Evolutionary conservation across 2,113 vertebrate species (phyloP).

Genomic region (Carollia perspicillata): DNA sequence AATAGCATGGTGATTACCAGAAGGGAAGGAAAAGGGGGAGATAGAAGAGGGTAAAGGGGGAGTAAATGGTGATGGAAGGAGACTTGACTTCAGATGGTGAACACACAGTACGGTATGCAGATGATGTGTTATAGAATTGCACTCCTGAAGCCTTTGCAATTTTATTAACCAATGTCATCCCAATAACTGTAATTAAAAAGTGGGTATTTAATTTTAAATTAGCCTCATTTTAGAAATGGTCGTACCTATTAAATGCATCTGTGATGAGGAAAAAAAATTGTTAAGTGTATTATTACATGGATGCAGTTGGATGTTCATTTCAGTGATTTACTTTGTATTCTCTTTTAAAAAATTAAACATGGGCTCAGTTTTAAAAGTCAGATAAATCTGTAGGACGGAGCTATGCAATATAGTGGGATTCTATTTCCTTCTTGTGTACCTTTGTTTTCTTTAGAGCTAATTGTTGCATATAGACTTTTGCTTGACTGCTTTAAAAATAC

Average conservation of each 20-base stretch:
- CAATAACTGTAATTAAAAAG: background rate
- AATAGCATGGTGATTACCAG: background rate
- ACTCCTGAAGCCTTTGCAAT: background rate
- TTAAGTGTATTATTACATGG: background rate
- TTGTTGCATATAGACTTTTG: background rate
- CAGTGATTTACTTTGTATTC: background rate
- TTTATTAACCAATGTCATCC: too few relatives aligned
- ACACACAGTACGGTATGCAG: background rate
- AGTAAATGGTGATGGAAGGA: background rate
- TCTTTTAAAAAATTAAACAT: background rate
- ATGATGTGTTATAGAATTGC: background rate
- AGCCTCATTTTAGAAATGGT: conserved; percentile 13
- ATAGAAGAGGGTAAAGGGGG: background rate
- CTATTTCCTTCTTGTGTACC: background rate
- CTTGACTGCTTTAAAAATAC: conserved; percentile 4
- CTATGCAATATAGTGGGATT: background rate
- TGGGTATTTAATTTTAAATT: background rate
- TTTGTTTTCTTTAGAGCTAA: background rate
- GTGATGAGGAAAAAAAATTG: background rate
- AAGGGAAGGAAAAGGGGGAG: background rate
- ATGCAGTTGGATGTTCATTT: background rate
- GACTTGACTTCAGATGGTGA: background rate
- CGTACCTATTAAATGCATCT: background rate
- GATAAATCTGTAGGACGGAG: background rate
- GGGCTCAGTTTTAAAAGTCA: background rate